Conservation (phyloP, 2,888 invertebrate species). For the Cheilosia variabilis region DNA sequence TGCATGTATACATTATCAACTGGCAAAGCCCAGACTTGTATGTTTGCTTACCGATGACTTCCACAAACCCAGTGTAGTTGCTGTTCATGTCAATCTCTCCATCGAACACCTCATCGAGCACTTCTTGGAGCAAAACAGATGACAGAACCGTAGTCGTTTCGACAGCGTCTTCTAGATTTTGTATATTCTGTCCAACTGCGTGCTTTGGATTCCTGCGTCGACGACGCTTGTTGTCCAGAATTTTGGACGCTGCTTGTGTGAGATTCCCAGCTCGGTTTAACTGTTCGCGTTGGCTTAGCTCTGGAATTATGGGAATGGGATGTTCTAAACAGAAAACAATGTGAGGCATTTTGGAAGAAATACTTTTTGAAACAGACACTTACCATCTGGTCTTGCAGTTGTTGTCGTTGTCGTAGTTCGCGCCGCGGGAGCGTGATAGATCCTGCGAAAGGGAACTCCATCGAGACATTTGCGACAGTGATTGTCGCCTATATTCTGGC, state of each 20-base stretch:
- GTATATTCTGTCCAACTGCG: constrained; percentile 76
- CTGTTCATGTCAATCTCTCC: constrained; percentile 90
- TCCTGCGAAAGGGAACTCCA: constrained; percentile 77
- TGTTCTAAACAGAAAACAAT: constrained; percentile 39
- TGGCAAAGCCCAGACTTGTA: not conserved
- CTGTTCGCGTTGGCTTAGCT: constrained; percentile 79
- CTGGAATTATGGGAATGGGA: constrained; percentile 70
- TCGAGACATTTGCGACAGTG: constrained; percentile 80
- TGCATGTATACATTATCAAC: not conserved
- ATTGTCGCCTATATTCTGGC: constrained; percentile 78
- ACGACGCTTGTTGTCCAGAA: constrained; percentile 79
- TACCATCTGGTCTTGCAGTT: constrained; percentile 72
- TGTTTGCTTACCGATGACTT: constrained; percentile 88
- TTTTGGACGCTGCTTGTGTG: constrained; percentile 80
- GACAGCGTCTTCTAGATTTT: constrained; percentile 59
- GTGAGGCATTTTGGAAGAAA: not conserved
- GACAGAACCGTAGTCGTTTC: constrained; percentile 55
- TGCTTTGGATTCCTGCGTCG: constrained; percentile 79
- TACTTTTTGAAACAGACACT: constrained; percentile 1
- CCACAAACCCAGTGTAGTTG: constrained; percentile 94
- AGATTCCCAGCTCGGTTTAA: constrained; percentile 79
- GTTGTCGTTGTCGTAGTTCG: constrained; percentile 53
- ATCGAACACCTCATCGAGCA: constrained; percentile 85
- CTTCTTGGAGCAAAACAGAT: constrained; percentile 51
- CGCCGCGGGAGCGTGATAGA: constrained; percentile 41